These are phyloP conservation scores for Phallusia fumigata DNA, from an alignment of 23 tunicate species.

Conservation along the genomic window DNA sequence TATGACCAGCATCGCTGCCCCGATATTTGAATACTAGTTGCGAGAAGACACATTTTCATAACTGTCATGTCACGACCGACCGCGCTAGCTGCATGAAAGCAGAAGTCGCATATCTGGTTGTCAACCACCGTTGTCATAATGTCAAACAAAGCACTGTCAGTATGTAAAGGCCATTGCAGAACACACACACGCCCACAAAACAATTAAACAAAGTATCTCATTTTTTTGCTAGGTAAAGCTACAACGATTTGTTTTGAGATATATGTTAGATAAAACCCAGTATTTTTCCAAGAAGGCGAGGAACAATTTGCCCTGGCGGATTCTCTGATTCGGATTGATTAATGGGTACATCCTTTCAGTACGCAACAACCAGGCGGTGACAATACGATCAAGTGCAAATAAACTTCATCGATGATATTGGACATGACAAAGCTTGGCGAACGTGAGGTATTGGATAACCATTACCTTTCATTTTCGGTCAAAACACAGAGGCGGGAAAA, in stretches of 20 bases:
- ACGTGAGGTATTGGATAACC: background rate
- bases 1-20: background rate
- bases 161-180: background rate
- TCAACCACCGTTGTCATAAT: background rate
- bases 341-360: slow-evolving; percentile 3
- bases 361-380: background rate
- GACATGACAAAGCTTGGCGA: background rate
- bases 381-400: background rate
- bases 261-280: background rate
- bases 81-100: background rate
- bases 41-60: background rate
- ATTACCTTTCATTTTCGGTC: background rate
- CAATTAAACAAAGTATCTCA: background rate
- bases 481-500: background rate
- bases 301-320: background rate
- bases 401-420: too few relatives aligned
- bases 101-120: background rate
- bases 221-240: too few relatives aligned
- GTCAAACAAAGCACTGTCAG: background rate
- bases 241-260: background rate
- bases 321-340: background rate
- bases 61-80: background rate
- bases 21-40: slow-evolving; percentile 1
- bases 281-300: background rate
- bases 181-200: background rate